Conservation (phyloP, 2,797 vertebrate species). For the Lerista edwardsae region DNA sequence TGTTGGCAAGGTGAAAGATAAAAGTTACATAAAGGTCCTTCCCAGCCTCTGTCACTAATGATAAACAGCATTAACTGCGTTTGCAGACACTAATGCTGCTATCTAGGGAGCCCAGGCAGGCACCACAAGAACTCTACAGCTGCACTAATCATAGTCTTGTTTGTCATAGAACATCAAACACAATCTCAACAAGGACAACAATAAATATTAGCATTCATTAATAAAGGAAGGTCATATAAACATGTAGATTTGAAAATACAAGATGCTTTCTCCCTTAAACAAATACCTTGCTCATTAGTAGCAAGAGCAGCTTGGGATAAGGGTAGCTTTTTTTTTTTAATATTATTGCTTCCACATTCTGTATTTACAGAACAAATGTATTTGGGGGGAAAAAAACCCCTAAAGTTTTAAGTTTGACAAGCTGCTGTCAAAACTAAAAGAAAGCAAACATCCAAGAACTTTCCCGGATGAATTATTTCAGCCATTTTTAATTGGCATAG, state of each 20-base stretch:
- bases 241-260: slow-evolving; percentile 78
- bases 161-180: slow-evolving; percentile 80
- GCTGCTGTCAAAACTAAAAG: not conserved
- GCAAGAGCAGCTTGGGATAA: slow-evolving; percentile 51
- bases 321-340: not conserved
- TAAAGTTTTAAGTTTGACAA: not conserved
- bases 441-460: not conserved
- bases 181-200: slow-evolving; percentile 78
- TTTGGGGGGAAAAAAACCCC: not conserved
- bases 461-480: not conserved
- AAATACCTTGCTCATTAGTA: slow-evolving; percentile 71
- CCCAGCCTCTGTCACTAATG: slow-evolving; percentile 83
- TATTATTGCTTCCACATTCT: slow-evolving; percentile 25
- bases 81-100: slow-evolving; percentile 82
- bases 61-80: slow-evolving; percentile 88
- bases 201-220: slow-evolving; percentile 79
- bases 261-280: slow-evolving; percentile 74
- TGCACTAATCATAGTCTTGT: slow-evolving; percentile 85
- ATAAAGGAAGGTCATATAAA: slow-evolving; percentile 80
- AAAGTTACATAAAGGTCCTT: slow-evolving; percentile 76
- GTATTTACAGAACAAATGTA: slow-evolving; percentile 12
- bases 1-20: slow-evolving; percentile 79
- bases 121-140: slow-evolving; percentile 82
- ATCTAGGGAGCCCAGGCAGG: slow-evolving; percentile 84
- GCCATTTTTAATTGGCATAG: not conserved